phyloP scores from a whole-genome alignment of 1,140 invertebrate species.

The Papilio glaucus region DNA sequence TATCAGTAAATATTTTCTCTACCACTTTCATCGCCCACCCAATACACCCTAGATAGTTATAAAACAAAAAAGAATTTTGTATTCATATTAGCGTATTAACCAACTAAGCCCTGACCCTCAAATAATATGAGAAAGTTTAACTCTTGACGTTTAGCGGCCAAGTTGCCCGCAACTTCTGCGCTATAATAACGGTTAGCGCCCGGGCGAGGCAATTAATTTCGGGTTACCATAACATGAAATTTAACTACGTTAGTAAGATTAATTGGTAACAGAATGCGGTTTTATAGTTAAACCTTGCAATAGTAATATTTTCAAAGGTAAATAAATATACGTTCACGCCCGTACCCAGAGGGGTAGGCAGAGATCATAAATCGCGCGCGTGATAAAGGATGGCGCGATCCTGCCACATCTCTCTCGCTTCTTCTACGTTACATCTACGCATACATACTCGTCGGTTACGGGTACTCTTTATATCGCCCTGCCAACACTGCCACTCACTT shows the following conservation, averaged over 20 bases:
- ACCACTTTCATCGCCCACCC: no score
- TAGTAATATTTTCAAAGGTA: neutral
- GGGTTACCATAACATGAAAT: constrained; percentile 7
- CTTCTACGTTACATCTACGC: no score
- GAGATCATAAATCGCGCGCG: no score
- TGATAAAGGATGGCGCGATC: no score
- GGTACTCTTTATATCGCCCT: no score
- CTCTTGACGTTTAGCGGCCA: neutral
- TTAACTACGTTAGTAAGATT: constrained; percentile 12
- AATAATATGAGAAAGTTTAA: constrained; percentile 14
- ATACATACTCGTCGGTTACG: no score
- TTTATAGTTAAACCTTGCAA: neutral
- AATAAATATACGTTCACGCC: neutral
- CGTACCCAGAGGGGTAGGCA: no score
- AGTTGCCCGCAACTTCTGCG: neutral
- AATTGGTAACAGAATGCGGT: neutral
- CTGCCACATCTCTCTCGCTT: no score
- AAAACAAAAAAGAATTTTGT: no score
- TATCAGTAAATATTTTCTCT: no score
- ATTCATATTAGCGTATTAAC: constrained; percentile 7
- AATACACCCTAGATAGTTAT: no score
- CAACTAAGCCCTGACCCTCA: neutral
- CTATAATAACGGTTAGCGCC: constrained; percentile 4
- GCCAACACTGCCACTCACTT: no score
- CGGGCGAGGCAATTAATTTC: constrained; percentile 18